Evolutionary conservation across 2,888 invertebrate genomes (phyloP).

Genomic region (Polietes domitor): DNA sequence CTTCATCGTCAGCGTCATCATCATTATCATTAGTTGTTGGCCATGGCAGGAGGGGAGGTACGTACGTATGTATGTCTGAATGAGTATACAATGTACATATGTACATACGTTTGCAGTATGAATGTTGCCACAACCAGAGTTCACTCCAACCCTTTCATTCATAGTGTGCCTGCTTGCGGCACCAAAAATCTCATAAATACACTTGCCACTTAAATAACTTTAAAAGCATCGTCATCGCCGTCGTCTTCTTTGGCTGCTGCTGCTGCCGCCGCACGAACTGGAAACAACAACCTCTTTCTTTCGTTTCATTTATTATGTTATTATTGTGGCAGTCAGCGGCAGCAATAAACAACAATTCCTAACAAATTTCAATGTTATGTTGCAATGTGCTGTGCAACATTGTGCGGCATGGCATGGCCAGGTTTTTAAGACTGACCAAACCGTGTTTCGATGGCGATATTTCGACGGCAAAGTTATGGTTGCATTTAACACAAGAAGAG

Average conservation of each 20-base stretch:
- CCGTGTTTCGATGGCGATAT: too few relatives aligned
- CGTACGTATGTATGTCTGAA: neutral
- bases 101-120: too few relatives aligned
- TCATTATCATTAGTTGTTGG: conserved; percentile 28
- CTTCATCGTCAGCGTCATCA: conserved; percentile 42
- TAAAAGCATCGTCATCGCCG: neutral
- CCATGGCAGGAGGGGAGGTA: conserved; percentile 4
- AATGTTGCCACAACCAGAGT: too few relatives aligned
- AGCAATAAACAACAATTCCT: neutral
- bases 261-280: neutral
- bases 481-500: too few relatives aligned
- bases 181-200: neutral
- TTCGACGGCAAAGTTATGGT: too few relatives aligned
- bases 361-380: conserved; percentile 2
- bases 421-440: too few relatives aligned
- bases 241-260: neutral
- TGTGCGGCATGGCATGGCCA: neutral
- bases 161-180: neutral
- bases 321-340: conserved; percentile 42
- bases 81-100: too few relatives aligned
- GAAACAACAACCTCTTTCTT: conserved; percentile 7
- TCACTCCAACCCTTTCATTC: neutral
- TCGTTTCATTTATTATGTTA: conserved; percentile 60
- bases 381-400: neutral
- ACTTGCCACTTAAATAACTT: neutral